Evolutionary conservation across 2,113 vertebrate genomes (phyloP).

Genomic region (Prochilodus magdalenae): DNA sequence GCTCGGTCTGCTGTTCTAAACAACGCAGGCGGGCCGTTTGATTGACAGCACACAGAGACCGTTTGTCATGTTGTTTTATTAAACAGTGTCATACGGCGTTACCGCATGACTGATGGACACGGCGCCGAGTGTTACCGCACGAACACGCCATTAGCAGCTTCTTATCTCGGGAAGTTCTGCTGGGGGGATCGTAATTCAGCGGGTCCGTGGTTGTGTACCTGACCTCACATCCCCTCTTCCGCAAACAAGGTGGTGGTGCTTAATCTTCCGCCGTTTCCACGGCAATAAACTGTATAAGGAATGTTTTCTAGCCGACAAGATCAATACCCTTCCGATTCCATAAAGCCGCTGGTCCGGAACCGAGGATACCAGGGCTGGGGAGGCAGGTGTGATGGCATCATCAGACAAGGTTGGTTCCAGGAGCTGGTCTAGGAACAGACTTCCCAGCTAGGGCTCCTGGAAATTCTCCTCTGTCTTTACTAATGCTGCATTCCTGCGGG

Average conservation of each 20-base stretch:
- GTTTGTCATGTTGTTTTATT: slow-evolving; percentile 34
- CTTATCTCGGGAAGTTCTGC: neutral
- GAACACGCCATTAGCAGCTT: neutral
- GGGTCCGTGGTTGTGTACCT: neutral
- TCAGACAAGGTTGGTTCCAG: neutral
- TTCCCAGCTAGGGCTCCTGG: too few relatives aligned
- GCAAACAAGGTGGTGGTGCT: neutral
- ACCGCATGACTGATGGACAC: slow-evolving; percentile 2
- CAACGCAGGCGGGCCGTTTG: neutral
- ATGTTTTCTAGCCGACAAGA: neutral
- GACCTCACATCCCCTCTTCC: neutral
- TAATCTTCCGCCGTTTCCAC: neutral
- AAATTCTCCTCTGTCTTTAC: too few relatives aligned
- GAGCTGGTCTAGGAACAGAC: too few relatives aligned
- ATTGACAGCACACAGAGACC: slow-evolving; percentile 19
- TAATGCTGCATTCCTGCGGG: too few relatives aligned
- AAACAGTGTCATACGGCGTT: neutral
- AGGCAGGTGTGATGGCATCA: neutral
- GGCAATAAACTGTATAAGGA: neutral
- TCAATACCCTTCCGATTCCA: neutral
- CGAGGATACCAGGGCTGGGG: neutral
- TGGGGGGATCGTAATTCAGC: neutral
- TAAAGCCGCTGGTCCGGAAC: neutral
- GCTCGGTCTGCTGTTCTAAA: slow-evolving; percentile 15
- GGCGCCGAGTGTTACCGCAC: too few relatives aligned